Percentiles rank a stretch among this genome's conserved stretches.
These are phyloP conservation scores for Danaus chrysippus DNA, from an alignment of 2,888 invertebrate species.

Conservation along the genomic window DNA sequence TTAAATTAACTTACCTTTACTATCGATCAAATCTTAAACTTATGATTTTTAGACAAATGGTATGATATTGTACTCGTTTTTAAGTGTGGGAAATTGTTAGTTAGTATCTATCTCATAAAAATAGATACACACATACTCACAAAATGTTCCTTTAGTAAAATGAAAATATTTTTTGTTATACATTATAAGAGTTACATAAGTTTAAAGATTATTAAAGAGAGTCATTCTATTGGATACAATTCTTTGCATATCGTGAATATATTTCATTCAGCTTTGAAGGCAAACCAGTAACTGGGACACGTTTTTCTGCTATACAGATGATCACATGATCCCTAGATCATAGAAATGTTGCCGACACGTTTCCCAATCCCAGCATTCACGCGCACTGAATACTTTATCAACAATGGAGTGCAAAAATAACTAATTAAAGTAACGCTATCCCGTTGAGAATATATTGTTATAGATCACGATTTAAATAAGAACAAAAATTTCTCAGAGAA, in stretches of 20 bases:
- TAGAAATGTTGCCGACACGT: neutral
- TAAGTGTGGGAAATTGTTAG: no score
- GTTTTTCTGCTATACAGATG: neutral
- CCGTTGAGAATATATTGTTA: neutral
- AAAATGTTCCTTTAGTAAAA: no score
- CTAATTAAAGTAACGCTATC: neutral
- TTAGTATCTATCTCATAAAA: no score
- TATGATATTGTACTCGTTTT: no score
- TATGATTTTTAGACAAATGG: no score
- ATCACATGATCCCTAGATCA: slow-evolving; percentile 4
- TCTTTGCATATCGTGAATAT: neutral
- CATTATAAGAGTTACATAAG: no score
- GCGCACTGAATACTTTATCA: neutral
- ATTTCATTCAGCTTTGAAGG: neutral
- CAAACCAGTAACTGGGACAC: neutral
- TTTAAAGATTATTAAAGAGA: no score
- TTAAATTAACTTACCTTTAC: neutral
- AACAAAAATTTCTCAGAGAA: neutral
- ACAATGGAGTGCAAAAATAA: slow-evolving; percentile 2
- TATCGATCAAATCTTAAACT: no score
- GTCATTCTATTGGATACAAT: neutral
- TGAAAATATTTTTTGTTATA: no score
- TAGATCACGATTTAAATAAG: neutral
- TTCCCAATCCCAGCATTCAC: neutral
- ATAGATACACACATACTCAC: no score